These are phyloP conservation scores for Cataglyphis cursor DNA, from an alignment of 2,888 invertebrate species.

Conservation along the genomic window DNA sequence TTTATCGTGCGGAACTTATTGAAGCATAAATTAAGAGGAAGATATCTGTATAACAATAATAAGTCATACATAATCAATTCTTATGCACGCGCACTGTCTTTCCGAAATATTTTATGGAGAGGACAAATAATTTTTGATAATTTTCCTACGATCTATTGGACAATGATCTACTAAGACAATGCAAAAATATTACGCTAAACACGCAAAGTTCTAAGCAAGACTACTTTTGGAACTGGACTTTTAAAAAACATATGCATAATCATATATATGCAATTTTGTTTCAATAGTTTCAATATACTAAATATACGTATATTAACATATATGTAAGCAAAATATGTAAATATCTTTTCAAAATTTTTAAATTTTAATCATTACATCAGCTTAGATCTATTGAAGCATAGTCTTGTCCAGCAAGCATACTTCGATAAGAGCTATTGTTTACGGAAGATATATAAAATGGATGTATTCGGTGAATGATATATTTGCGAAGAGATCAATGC, in stretches of 20 bases:
- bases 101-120: neutral
- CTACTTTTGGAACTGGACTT: neutral
- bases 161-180: neutral
- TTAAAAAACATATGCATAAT: neutral
- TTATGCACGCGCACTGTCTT: neutral
- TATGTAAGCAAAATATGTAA: constrained; percentile 2
- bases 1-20: neutral
- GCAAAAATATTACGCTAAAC: neutral
- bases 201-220: neutral
- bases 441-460: neutral
- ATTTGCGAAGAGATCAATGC: constrained; percentile 5
- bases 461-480: neutral
- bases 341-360: neutral
- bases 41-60: neutral
- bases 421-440: neutral
- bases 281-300: neutral
- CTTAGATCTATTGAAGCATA: neutral
- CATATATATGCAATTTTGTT: neutral
- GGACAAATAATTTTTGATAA: neutral
- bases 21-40: neutral
- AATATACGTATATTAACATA: neutral
- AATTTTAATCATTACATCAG: neutral
- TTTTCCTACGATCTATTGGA: neutral
- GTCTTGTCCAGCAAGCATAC: neutral
- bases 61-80: neutral